Evolutionary conservation across 2,797 vertebrate species (phyloP).

Genomic region (Netta rufina): DNA sequence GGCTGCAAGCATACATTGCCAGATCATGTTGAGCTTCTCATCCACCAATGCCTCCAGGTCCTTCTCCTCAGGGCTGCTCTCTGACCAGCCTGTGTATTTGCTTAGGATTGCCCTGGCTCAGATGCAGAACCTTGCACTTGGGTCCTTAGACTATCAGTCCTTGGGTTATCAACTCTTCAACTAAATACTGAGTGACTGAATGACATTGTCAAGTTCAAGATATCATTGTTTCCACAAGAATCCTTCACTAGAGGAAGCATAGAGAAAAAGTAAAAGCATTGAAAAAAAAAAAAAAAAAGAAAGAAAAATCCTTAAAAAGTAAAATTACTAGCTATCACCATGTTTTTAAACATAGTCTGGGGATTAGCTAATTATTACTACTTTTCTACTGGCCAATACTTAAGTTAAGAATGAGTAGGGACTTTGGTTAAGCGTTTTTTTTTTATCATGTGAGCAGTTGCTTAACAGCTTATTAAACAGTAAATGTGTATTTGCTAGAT

Average conservation of each 20-base stretch:
- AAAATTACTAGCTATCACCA: background rate
- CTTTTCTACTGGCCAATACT: background rate
- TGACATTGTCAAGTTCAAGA: background rate
- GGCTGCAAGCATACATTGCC: too few relatives aligned
- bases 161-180: background rate
- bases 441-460: fast-evolving
- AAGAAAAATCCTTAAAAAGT: background rate
- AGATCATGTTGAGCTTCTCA: too few relatives aligned
- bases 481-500: background rate
- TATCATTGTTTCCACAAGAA: background rate
- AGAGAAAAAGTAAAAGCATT: background rate
- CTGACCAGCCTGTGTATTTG: too few relatives aligned
- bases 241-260: background rate
- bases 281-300: background rate
- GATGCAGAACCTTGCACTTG: too few relatives aligned
- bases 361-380: background rate
- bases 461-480: background rate
- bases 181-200: background rate
- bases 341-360: background rate
- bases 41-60: too few relatives aligned
- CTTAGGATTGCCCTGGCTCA: too few relatives aligned
- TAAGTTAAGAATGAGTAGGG: background rate
- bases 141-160: background rate
- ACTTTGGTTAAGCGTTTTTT: background rate
- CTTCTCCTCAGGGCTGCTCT: too few relatives aligned